These are phyloP conservation scores for Ceryle rudis DNA, from an alignment of 2,797 vertebrate species.

Conservation along the genomic window DNA sequence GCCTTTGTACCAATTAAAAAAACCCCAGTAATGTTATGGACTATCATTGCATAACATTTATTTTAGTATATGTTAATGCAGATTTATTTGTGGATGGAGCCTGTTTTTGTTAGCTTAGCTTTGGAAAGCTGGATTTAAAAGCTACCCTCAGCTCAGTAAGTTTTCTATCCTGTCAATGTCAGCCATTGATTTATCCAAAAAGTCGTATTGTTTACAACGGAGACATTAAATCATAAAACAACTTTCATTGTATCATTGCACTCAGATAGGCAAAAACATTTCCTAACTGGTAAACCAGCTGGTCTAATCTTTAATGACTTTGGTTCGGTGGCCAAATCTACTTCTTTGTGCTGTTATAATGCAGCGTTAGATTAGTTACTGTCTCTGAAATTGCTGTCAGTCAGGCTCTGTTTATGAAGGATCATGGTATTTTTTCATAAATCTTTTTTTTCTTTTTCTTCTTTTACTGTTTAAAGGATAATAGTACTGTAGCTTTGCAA, in stretches of 20 bases:
- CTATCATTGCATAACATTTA: not conserved
- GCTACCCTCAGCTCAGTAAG: conserved; percentile 34
- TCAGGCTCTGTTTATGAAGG: conserved; percentile 47
- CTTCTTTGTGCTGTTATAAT: conserved; percentile 52
- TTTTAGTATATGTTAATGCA: not conserved
- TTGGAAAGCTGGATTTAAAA: conserved; percentile 60
- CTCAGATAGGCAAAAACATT: conserved; percentile 67
- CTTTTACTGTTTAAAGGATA: conserved; percentile 62
- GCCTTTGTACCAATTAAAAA: not conserved
- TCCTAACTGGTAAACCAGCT: conserved; percentile 74
- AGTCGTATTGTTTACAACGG: conserved; percentile 59
- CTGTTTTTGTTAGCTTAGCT: not conserved
- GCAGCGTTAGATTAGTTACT: conserved; percentile 38
- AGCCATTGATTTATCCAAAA: conserved; percentile 60
- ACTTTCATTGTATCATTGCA: conserved; percentile 67
- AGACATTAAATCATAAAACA: conserved; percentile 67
- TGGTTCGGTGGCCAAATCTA: conserved; percentile 67
- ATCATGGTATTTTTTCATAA: conserved; percentile 68
- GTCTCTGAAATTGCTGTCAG: conserved; percentile 26
- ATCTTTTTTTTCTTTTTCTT: conserved; percentile 55
- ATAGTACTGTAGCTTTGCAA: conserved; percentile 52
- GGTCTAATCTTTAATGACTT: conserved; percentile 72
- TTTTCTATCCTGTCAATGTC: conserved; percentile 64
- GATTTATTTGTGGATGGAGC: not conserved
- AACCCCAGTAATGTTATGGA: accelerated